Base-by-base conservation (phyloP, 64 coral and sea anemone genomes). In the Montipora capricornis region DNA sequence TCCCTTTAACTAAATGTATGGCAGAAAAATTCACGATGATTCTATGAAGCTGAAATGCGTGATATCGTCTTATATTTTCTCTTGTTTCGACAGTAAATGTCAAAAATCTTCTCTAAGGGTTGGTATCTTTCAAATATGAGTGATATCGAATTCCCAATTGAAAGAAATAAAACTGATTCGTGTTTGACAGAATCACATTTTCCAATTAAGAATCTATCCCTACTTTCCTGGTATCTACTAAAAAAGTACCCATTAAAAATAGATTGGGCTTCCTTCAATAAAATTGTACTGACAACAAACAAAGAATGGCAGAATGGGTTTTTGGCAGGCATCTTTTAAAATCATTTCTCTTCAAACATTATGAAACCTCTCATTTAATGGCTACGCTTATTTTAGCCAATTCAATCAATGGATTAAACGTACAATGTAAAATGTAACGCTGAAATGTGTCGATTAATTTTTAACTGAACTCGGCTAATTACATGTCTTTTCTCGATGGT, bases 381-480 rank as follows among this genome's bases (percentile, higher is more conserved):
- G 37, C 37, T 37, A 37, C 37, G 37, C 37, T 11, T 68, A n/a
- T 68, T 16, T 68, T 68, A 68, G 64, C 53, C 53, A 57, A 57
- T 8, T 57, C 6, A 11, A 57, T 37, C 53, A 57, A 57, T 37
- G 73, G 17, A 68, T 68, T 68, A 57, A 57, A 57, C 11, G 53
- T 8, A 68, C 64, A 14, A n/a, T 19, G 68, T n/a, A 5, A n/a
- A 71, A 4, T 71, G 68, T 5, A 24, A 24, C 10, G 20, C 6
- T 71, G 17, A 71, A n/a, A 71, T 71, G 4, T n/a, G 68, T 7
- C 62, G 62, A 67, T 12, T 37, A 47, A 68, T 14, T 37, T 44
- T 71, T n/a, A 85, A 68, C 80, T 22, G 9, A 82, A 66, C 80
- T 26, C 44, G 20, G 26, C 29, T 70, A 71, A 85, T 49, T 69